Conservation (phyloP, 2,113 vertebrate species). For the Fregata magnificens region DNA sequence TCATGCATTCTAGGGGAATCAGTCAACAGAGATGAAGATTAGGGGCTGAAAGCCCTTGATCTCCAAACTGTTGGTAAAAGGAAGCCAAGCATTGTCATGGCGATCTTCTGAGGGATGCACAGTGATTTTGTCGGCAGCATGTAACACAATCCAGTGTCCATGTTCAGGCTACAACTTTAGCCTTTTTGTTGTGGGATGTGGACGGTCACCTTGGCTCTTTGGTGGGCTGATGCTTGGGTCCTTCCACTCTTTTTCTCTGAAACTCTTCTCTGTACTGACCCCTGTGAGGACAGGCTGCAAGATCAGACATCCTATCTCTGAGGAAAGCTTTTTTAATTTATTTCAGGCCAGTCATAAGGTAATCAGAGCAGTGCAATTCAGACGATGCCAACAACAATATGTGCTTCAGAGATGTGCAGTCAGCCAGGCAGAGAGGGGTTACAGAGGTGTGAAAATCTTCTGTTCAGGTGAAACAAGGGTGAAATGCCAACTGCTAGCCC, state of each 20-base stretch:
- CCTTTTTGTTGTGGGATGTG: not conserved
- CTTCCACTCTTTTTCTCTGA: not conserved
- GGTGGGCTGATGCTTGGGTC: not conserved
- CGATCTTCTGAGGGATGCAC: not conserved
- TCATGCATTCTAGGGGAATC: not conserved
- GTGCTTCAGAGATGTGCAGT: not conserved
- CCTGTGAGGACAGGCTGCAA: not conserved
- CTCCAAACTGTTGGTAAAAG: not conserved
- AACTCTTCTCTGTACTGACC: not conserved
- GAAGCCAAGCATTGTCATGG: not conserved
- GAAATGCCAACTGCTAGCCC: not conserved
- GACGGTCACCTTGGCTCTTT: not conserved
- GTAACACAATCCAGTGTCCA: not conserved
- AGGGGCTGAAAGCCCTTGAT: not conserved
- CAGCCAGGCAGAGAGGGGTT: not conserved
- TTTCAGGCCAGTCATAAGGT: not conserved
- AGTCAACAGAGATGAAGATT: not conserved
- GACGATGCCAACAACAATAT: not conserved
- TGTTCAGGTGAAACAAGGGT: not conserved
- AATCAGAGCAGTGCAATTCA: not conserved
- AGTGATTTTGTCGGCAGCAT: not conserved
- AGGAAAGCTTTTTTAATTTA: not conserved
- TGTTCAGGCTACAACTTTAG: not conserved
- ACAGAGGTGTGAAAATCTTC: not conserved
- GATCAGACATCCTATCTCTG: not conserved